phyloP scores from a whole-genome alignment of 2,888 invertebrate genomes.

The Andrena bucephala region DNA sequence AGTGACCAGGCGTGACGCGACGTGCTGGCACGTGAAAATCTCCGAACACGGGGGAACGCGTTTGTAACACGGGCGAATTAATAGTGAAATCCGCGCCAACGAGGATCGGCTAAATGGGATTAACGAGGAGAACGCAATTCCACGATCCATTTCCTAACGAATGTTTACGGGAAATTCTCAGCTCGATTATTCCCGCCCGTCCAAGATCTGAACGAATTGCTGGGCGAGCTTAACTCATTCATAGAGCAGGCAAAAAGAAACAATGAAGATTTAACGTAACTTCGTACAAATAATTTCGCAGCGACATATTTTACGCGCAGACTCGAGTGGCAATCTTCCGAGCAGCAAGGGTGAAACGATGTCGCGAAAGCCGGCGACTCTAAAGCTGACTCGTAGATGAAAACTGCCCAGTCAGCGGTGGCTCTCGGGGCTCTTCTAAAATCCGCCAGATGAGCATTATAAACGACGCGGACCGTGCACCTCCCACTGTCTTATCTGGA shows the following conservation, averaged over 20 bases:
- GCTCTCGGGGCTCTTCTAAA: conserved; percentile 13
- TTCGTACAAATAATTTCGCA: neutral
- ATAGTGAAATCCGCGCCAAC: conserved; percentile 34
- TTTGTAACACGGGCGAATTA: conserved; percentile 51
- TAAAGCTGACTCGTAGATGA: neutral
- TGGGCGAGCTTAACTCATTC: too few species aligned
- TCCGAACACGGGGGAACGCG: conserved; percentile 28
- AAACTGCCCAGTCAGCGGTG: conserved; percentile 37
- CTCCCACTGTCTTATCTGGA: conserved; percentile 43
- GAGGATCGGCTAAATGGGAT: conserved; percentile 20
- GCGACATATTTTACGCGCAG: neutral
- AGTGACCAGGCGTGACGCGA: conserved; percentile 59
- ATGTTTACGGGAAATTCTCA: conserved; percentile 8
- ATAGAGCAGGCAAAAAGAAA: too few species aligned
- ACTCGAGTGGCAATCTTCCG: conserved; percentile 8
- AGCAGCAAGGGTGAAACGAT: too few species aligned
- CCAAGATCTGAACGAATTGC: too few species aligned
- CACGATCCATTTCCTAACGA: conserved; percentile 10
- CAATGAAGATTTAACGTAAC: too few species aligned
- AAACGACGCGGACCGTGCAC: conserved; percentile 19
- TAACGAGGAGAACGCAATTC: conserved; percentile 19
- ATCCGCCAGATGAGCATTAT: conserved; percentile 32
- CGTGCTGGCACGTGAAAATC: conserved; percentile 55
- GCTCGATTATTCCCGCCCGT: neutral
- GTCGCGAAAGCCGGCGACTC: neutral